A percentile compares a stretch with the other conserved stretches of the same genome.
Conservation (phyloP, 2,113 vertebrate species). For the Thryonomys swinderianus region DNA sequence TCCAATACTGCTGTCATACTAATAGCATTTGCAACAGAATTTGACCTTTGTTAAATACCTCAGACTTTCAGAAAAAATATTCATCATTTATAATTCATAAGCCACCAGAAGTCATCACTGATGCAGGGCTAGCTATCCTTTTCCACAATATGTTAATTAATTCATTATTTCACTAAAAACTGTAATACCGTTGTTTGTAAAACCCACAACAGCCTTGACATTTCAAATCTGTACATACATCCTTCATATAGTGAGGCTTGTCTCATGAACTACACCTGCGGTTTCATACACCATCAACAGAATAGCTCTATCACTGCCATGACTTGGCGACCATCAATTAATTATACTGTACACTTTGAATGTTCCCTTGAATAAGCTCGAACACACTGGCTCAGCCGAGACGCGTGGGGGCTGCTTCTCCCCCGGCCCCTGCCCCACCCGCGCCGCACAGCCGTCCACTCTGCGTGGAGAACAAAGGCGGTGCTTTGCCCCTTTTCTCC, state of each 20-base stretch:
- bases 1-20: not conserved
- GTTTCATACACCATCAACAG: no score
- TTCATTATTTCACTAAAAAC: not conserved
- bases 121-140: not conserved
- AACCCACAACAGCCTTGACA: not conserved
- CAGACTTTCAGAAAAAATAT: not conserved
- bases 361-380: not conserved
- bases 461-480: not conserved
- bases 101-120: not conserved
- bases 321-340: not conserved
- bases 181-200: not conserved
- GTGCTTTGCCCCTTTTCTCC: accelerated
- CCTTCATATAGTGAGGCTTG: no score
- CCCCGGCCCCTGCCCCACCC: not conserved
- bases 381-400: not conserved
- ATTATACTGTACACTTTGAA: not conserved
- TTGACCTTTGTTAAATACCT: not conserved
- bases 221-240: not conserved
- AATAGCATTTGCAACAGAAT: not conserved
- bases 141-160: not conserved
- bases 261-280: not conserved
- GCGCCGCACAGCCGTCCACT: not conserved
- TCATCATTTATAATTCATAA: not conserved
- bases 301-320: not conserved
- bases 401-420: not conserved